Percentiles rank a stretch among this genome's conserved stretches.
Evolutionary conservation across 64 coral and sea anemone species (phyloP).

Genomic region (Dendronephthya gigantea): DNA sequence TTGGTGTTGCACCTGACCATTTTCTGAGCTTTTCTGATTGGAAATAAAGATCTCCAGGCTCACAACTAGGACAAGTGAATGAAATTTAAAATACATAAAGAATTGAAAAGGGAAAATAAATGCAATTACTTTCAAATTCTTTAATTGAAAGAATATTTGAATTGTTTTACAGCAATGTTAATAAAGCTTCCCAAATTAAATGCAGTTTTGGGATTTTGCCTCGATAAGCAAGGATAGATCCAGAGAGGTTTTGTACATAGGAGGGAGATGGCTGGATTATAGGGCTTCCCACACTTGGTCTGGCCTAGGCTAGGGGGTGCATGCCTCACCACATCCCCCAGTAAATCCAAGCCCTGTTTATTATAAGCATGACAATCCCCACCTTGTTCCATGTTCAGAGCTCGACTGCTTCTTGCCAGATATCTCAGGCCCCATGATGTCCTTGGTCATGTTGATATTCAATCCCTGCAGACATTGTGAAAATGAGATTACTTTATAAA

Average conservation of each 20-base stretch:
- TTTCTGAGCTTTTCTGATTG: slow-evolving; percentile 79
- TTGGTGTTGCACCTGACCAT: slow-evolving; percentile 75
- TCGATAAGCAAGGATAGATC: too few relatives aligned
- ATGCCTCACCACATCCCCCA: too few relatives aligned
- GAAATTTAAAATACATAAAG: not conserved
- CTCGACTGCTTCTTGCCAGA: not conserved
- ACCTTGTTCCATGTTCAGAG: slow-evolving; percentile 9
- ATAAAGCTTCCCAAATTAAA: not conserved
- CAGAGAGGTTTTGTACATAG: too few relatives aligned
- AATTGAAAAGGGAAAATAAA: too few relatives aligned
- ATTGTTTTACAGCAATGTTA: too few relatives aligned
- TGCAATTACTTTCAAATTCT: too few relatives aligned
- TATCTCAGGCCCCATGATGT: slow-evolving; percentile 1
- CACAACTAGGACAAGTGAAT: slow-evolving; percentile 33
- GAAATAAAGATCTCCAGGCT: slow-evolving; percentile 85
- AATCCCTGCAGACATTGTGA: not conserved
- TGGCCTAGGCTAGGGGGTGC: too few relatives aligned
- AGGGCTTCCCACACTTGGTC: too few relatives aligned
- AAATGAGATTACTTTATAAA: not conserved
- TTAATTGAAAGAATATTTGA: not conserved
- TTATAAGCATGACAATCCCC: too few relatives aligned
- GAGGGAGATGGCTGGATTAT: too few relatives aligned
- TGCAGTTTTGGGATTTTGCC: too few relatives aligned
- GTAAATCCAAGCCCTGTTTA: too few relatives aligned
- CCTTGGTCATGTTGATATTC: not conserved